Conservation (phyloP, 2,113 vertebrate species). For the Tetrao urogallus region DNA sequence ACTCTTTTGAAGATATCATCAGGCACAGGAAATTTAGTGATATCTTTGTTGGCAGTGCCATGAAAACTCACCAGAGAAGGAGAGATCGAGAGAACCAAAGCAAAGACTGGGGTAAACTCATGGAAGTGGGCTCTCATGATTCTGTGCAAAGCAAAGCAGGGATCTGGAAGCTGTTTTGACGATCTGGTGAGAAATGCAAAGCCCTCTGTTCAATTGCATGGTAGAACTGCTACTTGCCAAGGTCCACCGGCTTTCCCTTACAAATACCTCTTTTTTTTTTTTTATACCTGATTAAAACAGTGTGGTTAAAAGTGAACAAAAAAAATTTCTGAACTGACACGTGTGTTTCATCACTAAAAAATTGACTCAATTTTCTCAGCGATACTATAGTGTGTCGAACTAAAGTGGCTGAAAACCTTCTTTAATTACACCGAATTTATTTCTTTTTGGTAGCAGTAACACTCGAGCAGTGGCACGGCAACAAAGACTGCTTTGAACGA, state of each 20-base stretch:
- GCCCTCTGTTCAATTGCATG: neutral
- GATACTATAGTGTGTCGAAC: neutral
- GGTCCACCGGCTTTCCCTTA: neutral
- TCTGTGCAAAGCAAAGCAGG: neutral
- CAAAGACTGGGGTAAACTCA: neutral
- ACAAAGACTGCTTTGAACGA: conserved; percentile 12
- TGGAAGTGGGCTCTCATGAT: neutral
- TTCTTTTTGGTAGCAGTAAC: neutral
- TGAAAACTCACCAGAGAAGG: neutral
- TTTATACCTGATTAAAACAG: neutral
- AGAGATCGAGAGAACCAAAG: neutral
- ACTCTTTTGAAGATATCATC: neutral
- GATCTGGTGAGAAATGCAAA: neutral
- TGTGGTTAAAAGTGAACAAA: neutral
- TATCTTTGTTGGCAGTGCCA: neutral
- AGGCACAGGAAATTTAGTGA: neutral
- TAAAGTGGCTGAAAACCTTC: neutral
- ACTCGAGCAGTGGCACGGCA: neutral
- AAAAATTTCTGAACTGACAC: neutral
- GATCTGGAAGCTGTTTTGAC: neutral
- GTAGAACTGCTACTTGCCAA: neutral
- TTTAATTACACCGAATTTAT: neutral
- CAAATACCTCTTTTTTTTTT: neutral
- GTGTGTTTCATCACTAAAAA: neutral
- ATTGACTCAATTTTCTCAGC: neutral